These are phyloP conservation scores for Gavia stellata DNA, from an alignment of 2,113 vertebrate species.

Conservation along the genomic window DNA sequence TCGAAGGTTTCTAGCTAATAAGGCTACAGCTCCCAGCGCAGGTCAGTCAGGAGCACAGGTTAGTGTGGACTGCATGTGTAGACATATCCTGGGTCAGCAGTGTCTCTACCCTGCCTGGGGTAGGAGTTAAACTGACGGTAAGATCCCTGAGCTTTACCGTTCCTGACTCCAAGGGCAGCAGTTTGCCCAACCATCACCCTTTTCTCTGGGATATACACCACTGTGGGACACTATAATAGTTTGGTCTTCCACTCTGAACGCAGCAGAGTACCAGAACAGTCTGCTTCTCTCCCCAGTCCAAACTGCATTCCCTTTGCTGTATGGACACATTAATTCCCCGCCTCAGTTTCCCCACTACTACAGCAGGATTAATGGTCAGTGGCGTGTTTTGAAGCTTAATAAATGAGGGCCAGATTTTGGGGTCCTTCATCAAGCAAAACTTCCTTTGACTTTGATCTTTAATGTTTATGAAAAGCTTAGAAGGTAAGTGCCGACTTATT, in stretches of 20 bases:
- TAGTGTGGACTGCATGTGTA: background rate
- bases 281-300: background rate
- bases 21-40: background rate
- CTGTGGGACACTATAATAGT: background rate
- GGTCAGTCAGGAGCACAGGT: background rate
- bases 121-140: background rate
- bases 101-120: background rate
- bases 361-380: background rate
- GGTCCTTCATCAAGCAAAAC: background rate
- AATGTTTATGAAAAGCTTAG: background rate
- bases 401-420: background rate
- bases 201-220: background rate
- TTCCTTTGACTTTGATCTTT: slow-evolving; percentile 33
- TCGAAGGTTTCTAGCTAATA: background rate
- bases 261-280: background rate
- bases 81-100: background rate
- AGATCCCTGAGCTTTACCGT: background rate
- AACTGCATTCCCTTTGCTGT: background rate
- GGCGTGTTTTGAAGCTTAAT: background rate
- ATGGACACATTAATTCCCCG: background rate
- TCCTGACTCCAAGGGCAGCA: background rate
- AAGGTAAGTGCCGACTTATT: slow-evolving; percentile 12
- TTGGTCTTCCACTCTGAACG: background rate
- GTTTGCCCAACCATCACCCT: background rate
- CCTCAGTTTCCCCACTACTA: slow-evolving; percentile 11